A percentile compares a stretch with the other conserved stretches of the same genome.
Evolutionary conservation across 53 echinoderm and acorn worm genomes (phyloP).

Genomic region (Stichopus horrens): DNA sequence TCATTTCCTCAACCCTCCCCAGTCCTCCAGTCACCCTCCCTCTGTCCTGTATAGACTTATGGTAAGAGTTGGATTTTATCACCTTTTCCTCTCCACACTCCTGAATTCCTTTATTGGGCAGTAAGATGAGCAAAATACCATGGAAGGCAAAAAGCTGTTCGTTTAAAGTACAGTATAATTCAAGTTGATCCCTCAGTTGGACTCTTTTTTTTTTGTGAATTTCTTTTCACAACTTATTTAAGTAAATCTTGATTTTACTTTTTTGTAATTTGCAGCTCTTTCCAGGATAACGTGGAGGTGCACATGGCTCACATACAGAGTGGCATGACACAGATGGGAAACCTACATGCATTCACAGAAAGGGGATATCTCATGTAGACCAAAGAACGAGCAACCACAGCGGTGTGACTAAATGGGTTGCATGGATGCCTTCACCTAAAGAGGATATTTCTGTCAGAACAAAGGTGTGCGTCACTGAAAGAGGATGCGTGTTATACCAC

Average conservation of each 20-base stretch:
- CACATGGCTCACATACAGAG: conserved; percentile 95
- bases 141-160: no score
- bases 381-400: background rate
- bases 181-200: no score
- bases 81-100: no score
- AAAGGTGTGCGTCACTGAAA: background rate
- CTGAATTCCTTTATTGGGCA: no score
- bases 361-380: conserved; percentile 36
- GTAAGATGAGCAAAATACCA: no score
- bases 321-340: conserved; percentile 99
- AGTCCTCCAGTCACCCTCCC: no score
- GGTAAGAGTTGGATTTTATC: no score
- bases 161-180: no score
- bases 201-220: background rate
- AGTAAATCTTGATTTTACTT: background rate
- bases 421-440: background rate
- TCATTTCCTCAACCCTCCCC: no score
- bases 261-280: conserved; percentile 62
- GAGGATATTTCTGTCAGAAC: background rate
- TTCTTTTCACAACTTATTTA: background rate
- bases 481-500: background rate
- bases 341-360: conserved; percentile 93
- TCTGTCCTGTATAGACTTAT: no score
- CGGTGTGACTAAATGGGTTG: background rate
- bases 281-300: conserved; percentile 95